Base-by-base conservation (phyloP, 2,888 invertebrate genomes). In the Epirrita christyi region DNA sequence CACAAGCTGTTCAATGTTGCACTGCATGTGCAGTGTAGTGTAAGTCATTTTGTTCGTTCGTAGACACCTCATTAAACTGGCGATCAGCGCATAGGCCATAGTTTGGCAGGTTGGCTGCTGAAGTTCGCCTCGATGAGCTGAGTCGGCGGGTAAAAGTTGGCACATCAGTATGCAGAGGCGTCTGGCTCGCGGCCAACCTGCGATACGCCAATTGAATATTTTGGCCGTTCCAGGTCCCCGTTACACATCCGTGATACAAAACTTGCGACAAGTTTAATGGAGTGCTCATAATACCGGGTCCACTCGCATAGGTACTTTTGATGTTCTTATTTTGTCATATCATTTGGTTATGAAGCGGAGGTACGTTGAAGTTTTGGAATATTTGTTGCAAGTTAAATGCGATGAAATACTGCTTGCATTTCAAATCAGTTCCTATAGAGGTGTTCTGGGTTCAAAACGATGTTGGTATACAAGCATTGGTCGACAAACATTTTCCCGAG, bases 141-240 rank as follows among this genome's bases (percentile, higher is more conserved):
- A 85, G 78, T 81, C 80, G 51, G 54, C 41, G 78, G 75, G 79
- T 73, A 81, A 82, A 86, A 86, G 85, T 86, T 86, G 83, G 86
- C 86, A 84, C 85, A 85, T 85, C 86, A 86, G 85, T 84, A 87
- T 85, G 84, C 85, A 82, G 80, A 76, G 78, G 76, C 77, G 79
- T 64, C 80, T 88, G 88, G 89, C 87, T 68, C 68, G 64, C 63
- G 72, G 86, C 89, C 89, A 90, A 83, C 73, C 72, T 79, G 78
- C 80, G 85, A 86, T 86, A 86, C 85, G 81, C 83, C 88, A 87
- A 89, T 89, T 89, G 88, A 90, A 88, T 88, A 85, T 88, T 88
- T 84, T 82, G 82, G 77, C 80, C 76, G 67, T 75, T 72, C 72
- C 73, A 72, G 74, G 76, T 75, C 74, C 71, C 70, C 65, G 69